Conservation (phyloP, 2,888 invertebrate genomes). For the Oeneis ivallda region DNA sequence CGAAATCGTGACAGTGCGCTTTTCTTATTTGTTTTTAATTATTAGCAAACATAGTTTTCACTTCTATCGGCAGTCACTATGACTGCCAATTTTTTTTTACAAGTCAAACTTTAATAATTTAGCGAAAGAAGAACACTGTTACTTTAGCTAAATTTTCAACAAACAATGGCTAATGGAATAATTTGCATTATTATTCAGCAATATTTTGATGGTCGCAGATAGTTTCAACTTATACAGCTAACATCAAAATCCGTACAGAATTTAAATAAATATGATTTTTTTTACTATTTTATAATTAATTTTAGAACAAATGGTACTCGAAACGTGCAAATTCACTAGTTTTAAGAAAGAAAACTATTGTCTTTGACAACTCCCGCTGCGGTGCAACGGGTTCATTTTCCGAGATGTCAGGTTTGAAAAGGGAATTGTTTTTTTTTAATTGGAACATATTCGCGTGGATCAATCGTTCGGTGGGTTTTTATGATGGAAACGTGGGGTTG, state of each 20-base stretch:
- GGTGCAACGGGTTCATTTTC: slow-evolving; percentile 51
- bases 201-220: background rate
- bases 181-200: no score
- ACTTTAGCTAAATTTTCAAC: no score
- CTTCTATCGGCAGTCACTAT: no score
- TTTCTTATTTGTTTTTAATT: no score
- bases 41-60: no score
- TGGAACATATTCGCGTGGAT: slow-evolving; percentile 74
- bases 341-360: slow-evolving; percentile 27
- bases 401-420: slow-evolving; percentile 38
- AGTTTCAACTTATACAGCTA: no score
- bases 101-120: no score
- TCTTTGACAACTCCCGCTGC: slow-evolving; percentile 47
- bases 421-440: slow-evolving; percentile 60
- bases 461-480: slow-evolving; percentile 56
- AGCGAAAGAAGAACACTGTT: no score
- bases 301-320: slow-evolving; percentile 10
- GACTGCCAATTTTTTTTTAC: no score
- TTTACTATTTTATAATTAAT: slow-evolving; percentile 3
- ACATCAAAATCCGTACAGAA: background rate
- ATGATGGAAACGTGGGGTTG: slow-evolving; percentile 49
- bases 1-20: no score
- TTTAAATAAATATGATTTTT: background rate
- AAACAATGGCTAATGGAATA: no score
- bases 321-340: slow-evolving; percentile 22